Conservation (phyloP, 2,797 vertebrate genomes). For the Rhadinocentrus ornatus region DNA sequence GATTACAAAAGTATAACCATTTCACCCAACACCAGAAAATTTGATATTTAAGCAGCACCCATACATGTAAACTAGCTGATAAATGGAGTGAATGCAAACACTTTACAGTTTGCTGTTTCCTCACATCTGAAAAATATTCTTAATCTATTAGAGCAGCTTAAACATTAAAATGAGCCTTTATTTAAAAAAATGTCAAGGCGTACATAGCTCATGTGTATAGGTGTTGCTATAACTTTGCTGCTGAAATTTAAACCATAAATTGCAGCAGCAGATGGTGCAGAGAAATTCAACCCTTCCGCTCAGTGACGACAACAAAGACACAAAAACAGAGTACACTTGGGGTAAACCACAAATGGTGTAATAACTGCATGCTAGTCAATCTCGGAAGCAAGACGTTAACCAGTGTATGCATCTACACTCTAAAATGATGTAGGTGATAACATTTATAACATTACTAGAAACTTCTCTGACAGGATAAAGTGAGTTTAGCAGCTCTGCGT, state of each 20-base stretch:
- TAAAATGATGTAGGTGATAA: neutral
- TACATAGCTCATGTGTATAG: neutral
- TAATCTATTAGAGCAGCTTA: slow-evolving; percentile 1
- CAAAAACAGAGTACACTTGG: slow-evolving; percentile 26
- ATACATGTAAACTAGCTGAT: neutral
- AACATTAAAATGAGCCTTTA: slow-evolving; percentile 3
- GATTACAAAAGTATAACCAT: neutral
- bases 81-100: neutral
- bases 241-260: slow-evolving; percentile 31
- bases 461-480: slow-evolving; percentile 10
- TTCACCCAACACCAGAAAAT: neutral
- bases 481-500: neutral
- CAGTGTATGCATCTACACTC: neutral
- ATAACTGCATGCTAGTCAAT: slow-evolving; percentile 30
- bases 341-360: slow-evolving; percentile 55
- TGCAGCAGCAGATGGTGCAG: slow-evolving; percentile 51
- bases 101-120: slow-evolving; percentile 10
- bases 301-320: slow-evolving; percentile 28
- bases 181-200: slow-evolving; percentile 9
- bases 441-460: neutral
- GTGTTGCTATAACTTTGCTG: slow-evolving; percentile 11
- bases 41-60: neutral
- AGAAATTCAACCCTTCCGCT: slow-evolving; percentile 53
- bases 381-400: slow-evolving; percentile 17
- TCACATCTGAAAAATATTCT: slow-evolving; percentile 14